Conservation (phyloP, 1,140 invertebrate species). For the Pseudachorutes palmiensis region DNA sequence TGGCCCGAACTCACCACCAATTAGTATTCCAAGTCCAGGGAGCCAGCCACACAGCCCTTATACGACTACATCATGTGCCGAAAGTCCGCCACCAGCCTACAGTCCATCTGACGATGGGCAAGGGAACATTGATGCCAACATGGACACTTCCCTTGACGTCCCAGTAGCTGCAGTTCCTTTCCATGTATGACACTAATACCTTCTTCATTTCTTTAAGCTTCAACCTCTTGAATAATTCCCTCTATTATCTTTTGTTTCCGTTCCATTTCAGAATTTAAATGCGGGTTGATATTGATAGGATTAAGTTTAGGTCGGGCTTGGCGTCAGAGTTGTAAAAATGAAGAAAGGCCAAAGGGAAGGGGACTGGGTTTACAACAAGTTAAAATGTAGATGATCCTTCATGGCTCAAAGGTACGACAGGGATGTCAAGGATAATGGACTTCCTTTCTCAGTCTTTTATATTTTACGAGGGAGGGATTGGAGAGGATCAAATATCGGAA, state of each 20-base stretch:
- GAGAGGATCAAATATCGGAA: too few species aligned
- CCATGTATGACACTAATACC: slow-evolving; percentile 39
- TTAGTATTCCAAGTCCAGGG: slow-evolving; percentile 45
- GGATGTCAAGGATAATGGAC: too few species aligned
- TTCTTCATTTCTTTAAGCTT: not conserved
- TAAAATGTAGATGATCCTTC: too few species aligned
- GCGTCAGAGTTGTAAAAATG: not conserved
- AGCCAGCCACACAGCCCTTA: slow-evolving; percentile 65
- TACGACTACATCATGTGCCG: slow-evolving; percentile 49
- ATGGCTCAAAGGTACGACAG: too few species aligned
- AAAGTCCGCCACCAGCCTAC: slow-evolving; percentile 88
- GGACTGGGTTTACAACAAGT: too few species aligned
- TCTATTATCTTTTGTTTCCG: not conserved
- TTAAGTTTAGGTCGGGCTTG: not conserved
- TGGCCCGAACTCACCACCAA: slow-evolving; percentile 41
- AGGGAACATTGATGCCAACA: slow-evolving; percentile 30
- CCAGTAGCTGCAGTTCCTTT: slow-evolving; percentile 75
- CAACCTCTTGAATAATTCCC: too few species aligned
- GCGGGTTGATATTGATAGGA: not conserved
- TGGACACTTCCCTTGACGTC: slow-evolving; percentile 50
- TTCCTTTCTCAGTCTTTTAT: too few species aligned
- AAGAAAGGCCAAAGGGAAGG: too few species aligned
- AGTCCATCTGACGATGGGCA: slow-evolving; percentile 69
- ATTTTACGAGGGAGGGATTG: too few species aligned
- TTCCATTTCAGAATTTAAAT: not conserved